These are phyloP conservation scores for Papilio demoleus DNA, from an alignment of 2,888 invertebrate species.

Conservation along the genomic window DNA sequence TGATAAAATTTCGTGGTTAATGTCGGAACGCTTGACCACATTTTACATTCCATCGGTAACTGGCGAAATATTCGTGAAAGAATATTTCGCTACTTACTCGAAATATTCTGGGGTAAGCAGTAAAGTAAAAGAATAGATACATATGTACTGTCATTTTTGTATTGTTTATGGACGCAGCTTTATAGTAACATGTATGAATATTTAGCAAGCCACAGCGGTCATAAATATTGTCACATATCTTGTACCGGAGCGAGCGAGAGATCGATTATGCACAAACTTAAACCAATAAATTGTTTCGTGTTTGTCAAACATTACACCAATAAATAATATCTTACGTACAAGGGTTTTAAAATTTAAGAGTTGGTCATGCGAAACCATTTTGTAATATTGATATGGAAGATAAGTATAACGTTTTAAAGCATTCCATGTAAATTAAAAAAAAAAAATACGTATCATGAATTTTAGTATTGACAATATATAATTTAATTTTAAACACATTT, in stretches of 20 bases:
- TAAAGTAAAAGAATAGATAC: too few species aligned
- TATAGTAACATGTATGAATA: neutral
- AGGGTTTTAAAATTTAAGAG: too few species aligned
- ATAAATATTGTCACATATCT: conserved; percentile 45
- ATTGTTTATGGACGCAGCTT: neutral
- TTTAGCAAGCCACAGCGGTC: conserved; percentile 18
- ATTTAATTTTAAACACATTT: too few species aligned
- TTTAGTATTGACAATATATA: too few species aligned
- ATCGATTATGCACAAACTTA: conserved; percentile 46
- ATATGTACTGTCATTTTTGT: neutral
- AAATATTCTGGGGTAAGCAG: too few species aligned
- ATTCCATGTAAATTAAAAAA: too few species aligned
- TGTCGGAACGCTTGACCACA: neutral
- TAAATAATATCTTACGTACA: conserved; percentile 43
- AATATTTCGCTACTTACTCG: too few species aligned
- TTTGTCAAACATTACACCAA: conserved; percentile 52
- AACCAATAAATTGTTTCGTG: conserved; percentile 53
- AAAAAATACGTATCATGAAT: too few species aligned
- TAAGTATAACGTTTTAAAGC: conserved; percentile 6
- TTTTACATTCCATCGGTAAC: too few species aligned
- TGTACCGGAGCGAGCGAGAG: conserved; percentile 35
- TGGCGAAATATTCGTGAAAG: too few species aligned
- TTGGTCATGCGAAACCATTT: too few species aligned
- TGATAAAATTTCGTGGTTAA: neutral
- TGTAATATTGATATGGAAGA: neutral